Percentiles rank a stretch among this genome's conserved stretches.
These are phyloP conservation scores for Myxocyprinus asiaticus DNA, from an alignment of 2,113 vertebrate genomes.

Conservation along the genomic window DNA sequence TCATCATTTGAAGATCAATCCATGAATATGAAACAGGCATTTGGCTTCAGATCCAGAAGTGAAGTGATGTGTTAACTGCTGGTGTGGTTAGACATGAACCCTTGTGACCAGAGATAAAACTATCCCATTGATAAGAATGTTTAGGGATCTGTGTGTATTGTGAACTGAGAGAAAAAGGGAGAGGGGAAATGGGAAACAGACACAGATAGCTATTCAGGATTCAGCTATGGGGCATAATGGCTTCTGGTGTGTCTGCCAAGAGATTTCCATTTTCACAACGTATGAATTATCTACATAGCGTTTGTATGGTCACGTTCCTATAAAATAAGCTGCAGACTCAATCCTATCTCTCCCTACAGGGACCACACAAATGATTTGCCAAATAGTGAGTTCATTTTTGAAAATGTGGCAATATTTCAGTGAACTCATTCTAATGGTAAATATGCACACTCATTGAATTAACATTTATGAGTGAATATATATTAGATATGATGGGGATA, in stretches of 20 bases:
- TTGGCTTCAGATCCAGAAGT: too few relatives aligned
- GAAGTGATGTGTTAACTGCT: too few relatives aligned
- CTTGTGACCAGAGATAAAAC: too few relatives aligned
- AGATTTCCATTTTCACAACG: constrained; percentile 62
- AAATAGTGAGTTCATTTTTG: constrained; percentile 48
- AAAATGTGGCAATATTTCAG: constrained; percentile 44
- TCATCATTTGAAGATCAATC: too few relatives aligned
- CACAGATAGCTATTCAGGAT: constrained; percentile 34
- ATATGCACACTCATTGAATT: constrained; percentile 35
- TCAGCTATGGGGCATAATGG: constrained; percentile 58
- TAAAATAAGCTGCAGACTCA: constrained; percentile 52
- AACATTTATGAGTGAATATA: constrained; percentile 40
- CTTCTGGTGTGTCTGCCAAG: constrained; percentile 50
- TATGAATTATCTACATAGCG: constrained; percentile 60
- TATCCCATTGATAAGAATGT: constrained; percentile 61
- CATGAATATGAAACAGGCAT: too few relatives aligned
- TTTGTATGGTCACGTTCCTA: constrained; percentile 59
- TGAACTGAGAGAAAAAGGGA: constrained; percentile 33
- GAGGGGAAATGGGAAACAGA: constrained; percentile 53
- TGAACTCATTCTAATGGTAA: constrained; percentile 31
- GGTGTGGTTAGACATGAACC: too few relatives aligned
- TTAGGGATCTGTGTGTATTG: constrained; percentile 48
- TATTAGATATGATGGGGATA: constrained; percentile 26
- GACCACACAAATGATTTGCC: constrained; percentile 48
- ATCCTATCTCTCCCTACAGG: constrained; percentile 52